Evolutionary conservation across 2,797 vertebrate genomes (phyloP).

Genomic region (Hoplostethus mediterraneus): DNA sequence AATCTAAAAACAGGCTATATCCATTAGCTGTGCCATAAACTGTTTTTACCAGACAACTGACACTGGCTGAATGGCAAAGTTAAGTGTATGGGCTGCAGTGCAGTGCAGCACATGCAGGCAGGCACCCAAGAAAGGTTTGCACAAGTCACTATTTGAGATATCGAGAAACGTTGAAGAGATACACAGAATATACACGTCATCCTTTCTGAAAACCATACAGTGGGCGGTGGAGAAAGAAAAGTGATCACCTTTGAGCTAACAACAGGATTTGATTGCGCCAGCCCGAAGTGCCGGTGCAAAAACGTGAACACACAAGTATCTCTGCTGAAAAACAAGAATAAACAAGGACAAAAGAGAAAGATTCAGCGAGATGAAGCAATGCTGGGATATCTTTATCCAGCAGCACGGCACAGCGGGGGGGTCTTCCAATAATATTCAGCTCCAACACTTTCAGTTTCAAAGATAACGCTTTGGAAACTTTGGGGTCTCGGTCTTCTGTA

Average conservation of each 20-base stretch:
- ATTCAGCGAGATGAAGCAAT: background rate
- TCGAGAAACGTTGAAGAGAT: constrained; percentile 63
- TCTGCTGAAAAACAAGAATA: background rate
- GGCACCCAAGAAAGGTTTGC: constrained; percentile 49
- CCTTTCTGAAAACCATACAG: constrained; percentile 39
- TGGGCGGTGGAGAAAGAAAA: constrained; percentile 51
- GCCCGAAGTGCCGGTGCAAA: constrained; percentile 1
- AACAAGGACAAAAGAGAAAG: constrained; percentile 18
- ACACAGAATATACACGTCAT: background rate
- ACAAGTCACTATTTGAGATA: constrained; percentile 47
- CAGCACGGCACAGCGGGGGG: constrained; percentile 21
- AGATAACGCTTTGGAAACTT: constrained; percentile 43
- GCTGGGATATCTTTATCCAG: constrained; percentile 22
- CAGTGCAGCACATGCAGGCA: constrained; percentile 22
- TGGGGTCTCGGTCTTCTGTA: constrained; percentile 55
- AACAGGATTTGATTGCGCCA: constrained; percentile 30
- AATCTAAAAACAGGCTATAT: constrained; percentile 55
- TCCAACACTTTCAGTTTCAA: constrained; percentile 37
- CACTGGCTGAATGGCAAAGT: background rate
- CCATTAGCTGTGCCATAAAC: constrained; percentile 49
- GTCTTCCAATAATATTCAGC: constrained; percentile 25
- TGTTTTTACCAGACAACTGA: constrained; percentile 26
- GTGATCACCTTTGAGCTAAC: constrained; percentile 12
- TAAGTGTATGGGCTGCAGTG: constrained; percentile 27
- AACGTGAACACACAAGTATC: background rate